phyloP scores from a whole-genome alignment of 2,797 vertebrate species.

The Centroberyx gerrardi region DNA sequence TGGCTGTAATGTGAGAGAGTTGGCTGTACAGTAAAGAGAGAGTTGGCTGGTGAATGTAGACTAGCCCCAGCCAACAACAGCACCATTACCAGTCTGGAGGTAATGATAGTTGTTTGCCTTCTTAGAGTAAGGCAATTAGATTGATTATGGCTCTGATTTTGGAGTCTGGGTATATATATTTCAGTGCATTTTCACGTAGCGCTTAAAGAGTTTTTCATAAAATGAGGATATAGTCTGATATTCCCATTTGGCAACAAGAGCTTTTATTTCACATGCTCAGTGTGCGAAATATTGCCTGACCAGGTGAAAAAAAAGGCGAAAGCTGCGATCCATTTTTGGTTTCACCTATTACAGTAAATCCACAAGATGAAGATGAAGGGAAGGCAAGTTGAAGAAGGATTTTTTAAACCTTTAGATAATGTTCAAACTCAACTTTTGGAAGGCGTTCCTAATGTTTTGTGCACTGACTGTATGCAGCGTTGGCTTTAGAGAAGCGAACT shows the following conservation, averaged over 20 bases:
- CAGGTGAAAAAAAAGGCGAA: neutral
- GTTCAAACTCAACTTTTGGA: neutral
- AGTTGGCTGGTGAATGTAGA: constrained; percentile 63
- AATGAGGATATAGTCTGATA: constrained; percentile 12
- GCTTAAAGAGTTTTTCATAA: constrained; percentile 4
- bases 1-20: constrained; percentile 70
- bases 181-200: constrained; percentile 10
- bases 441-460: neutral
- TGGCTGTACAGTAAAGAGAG: constrained; percentile 62
- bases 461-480: neutral
- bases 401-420: neutral
- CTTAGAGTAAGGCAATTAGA: constrained; percentile 53
- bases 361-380: neutral
- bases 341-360: neutral
- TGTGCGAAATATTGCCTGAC: constrained; percentile 11
- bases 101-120: constrained; percentile 64
- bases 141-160: constrained; percentile 49
- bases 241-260: neutral
- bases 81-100: constrained; percentile 71
- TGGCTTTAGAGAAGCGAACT: neutral
- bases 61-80: constrained; percentile 70
- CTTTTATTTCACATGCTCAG: neutral
- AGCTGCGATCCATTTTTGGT: neutral
- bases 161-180: constrained; percentile 14
- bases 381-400: neutral